Evolutionary conservation across 1,140 invertebrate genomes (phyloP), one percentile per base, ranked within the genome.

Genomic region (Acromyrmex echinatior): DNA sequence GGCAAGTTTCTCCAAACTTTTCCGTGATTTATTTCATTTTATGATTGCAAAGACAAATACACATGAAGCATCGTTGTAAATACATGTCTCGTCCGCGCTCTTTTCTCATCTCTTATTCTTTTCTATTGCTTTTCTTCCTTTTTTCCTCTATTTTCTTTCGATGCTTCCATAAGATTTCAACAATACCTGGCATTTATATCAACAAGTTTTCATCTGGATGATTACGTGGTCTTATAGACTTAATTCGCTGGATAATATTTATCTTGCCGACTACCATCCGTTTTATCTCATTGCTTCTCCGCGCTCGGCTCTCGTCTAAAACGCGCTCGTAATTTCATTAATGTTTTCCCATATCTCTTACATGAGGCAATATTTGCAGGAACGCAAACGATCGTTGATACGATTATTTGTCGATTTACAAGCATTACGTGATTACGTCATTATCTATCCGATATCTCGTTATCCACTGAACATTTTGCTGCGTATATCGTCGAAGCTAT

Each of bases 61-160:
- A 87, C 77, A 89, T 77, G 88, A 89, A 90, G 89, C 88, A 90
- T 89, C 88, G 76, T 90, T 90, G 89, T 90, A 85, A 90, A 87
- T 81, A 88, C 60, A 88, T 49, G 35, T 53, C 18, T 62, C 35
- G 16, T 12, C 21, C 53, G 12, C 12, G 7, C 14, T 56, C 28
- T 51, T 51, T 39, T 56, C 49, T 5, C 2, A 14, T 10, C 25
- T 35, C 14, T n/a, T 18, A 56, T 66, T 25, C 6, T 66, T 56
- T 25, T 21, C 14, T 25, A 28, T 56, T 71, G 65, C 58, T 49
- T 14, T 39, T 85, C 14, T 53, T 49, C 31, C n/a, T 21, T 10
- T 35, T 12, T 49, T 58, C 3, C 0, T 56, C n/a, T 73, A 21
- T 53, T 5, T 28, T 18, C 18, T 62, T 28, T 76, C 14, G 25